Conservation (phyloP, 2,888 invertebrate species). For the Idaea biselata region DNA sequence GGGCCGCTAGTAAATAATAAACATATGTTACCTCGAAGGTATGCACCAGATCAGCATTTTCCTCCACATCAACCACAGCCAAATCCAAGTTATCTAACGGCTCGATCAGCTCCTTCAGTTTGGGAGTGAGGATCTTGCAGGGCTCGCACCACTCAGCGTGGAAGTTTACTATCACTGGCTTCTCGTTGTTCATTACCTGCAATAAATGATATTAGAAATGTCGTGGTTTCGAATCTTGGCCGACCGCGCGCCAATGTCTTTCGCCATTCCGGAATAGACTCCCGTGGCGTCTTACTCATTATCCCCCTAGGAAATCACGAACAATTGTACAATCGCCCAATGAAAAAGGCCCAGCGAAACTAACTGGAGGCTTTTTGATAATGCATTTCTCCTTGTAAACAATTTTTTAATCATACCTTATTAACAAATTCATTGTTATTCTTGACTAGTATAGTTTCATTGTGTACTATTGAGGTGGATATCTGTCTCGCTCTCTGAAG, state of each 20-base stretch:
- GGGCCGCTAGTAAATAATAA: no score
- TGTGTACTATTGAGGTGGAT: conserved; percentile 70
- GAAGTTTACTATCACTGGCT: conserved; percentile 94
- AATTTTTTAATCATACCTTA: conserved; percentile 75
- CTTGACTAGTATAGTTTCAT: conserved; percentile 82
- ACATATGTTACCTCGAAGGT: conserved; percentile 78
- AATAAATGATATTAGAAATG: conserved; percentile 2
- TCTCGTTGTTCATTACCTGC: conserved; percentile 89
- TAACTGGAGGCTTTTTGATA: no score
- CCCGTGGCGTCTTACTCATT: no score
- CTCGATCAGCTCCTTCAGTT: conserved; percentile 87
- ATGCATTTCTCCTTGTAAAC: no score
- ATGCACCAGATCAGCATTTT: conserved; percentile 89
- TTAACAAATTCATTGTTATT: conserved; percentile 89
- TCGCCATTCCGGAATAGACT: no score
- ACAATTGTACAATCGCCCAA: no score
- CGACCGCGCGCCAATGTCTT: not conserved
- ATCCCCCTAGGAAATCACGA: no score
- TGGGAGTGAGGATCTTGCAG: conserved; percentile 92
- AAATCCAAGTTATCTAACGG: conserved; percentile 87
- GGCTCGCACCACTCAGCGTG: conserved; percentile 96
- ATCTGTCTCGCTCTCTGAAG: conserved; percentile 51
- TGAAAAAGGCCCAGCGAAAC: no score
- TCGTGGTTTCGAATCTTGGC: not conserved
- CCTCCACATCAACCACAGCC: conserved; percentile 91